Evolutionary conservation across 2,888 invertebrate species (phyloP), one percentile per base, ranked within the genome.

Genomic region (Caenorhabditis uteleia): DNA sequence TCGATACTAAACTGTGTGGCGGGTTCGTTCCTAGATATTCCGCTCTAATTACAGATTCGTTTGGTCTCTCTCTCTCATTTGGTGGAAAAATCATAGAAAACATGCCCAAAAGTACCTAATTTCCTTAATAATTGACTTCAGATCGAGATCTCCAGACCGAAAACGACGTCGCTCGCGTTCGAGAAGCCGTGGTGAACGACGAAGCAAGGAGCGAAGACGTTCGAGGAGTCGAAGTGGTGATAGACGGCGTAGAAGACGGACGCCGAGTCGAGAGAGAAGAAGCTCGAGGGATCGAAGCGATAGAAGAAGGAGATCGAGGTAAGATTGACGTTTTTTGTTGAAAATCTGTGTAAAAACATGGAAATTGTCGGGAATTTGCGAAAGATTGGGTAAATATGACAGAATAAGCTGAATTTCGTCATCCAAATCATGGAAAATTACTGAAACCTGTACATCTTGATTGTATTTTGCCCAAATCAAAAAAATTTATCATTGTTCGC

Each of bases 161-260:
- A 34, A 45, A 39, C 21, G 55, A 18, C 38, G 44, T 18, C 38
- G 62, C 27, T 55, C 55, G 12, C 38, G 62, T 36, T 55, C 55
- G 12, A 42, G 45, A 4, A 54, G 54, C 20, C 39, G 46, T 5
- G 56, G 47, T 23, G 40, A 56, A 25, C 27, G 54, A 16, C 18
- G 49, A 12, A 49, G 58, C 33, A n/a, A 27, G 14, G 42, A 54
- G 12, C 40, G 46, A 5, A 36, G 48, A 39, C 25, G 50, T 12
- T 47, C 48, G 34, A 43, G 71, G 36, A 65, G 74, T 34, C 54
- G 70, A 18, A 65, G 67, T 45, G 47, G 64, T 2, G 70, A 72
- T 27, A 25, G 55, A 38, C 26, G 44, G n/a, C 25, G 64, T 8
- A 47, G 70, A 10, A 51, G 53, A 25, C 57, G 65, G 16, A 60